A percentile compares a stretch with the other conserved stretches of the same genome.
Conservation (phyloP, 2,888 invertebrate species). For the Agapetus fuscipes region DNA sequence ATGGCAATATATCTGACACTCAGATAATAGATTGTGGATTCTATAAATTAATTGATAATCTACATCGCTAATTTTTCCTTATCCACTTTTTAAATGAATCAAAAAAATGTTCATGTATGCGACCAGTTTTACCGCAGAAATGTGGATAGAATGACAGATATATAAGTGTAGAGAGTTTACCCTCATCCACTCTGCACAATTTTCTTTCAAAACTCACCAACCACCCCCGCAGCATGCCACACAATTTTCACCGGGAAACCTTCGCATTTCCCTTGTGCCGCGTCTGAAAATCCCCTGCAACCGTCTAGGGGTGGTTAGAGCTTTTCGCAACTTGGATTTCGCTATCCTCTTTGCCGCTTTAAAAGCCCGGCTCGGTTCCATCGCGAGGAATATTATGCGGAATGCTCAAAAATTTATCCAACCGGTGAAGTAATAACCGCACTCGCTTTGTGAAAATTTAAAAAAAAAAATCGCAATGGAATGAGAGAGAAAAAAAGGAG, state of each 20-base stretch:
- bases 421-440: not conserved
- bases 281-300: not conserved
- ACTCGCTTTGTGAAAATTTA: too few species aligned
- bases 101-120: too few species aligned
- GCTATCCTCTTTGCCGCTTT: conserved; percentile 12
- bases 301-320: not conserved
- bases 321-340: too few species aligned
- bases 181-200: conserved; percentile 13
- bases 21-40: too few species aligned
- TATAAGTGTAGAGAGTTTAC: conserved; percentile 20
- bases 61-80: too few species aligned
- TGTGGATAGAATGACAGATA: conserved; percentile 20
- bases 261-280: not conserved
- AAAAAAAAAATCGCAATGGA: too few species aligned
- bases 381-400: conserved; percentile 9
- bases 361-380: conserved; percentile 12
- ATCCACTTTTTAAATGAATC: too few species aligned
- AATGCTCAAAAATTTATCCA: conserved; percentile 12
- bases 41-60: too few species aligned
- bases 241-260: not conserved
- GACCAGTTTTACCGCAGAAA: conserved; percentile 10
- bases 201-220: conserved; percentile 1
- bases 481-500: too few species aligned
- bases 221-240: too few species aligned
- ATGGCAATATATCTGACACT: too few species aligned